Evolutionary conservation across 2,797 vertebrate species (phyloP).

Genomic region (Alfaro cultratus): DNA sequence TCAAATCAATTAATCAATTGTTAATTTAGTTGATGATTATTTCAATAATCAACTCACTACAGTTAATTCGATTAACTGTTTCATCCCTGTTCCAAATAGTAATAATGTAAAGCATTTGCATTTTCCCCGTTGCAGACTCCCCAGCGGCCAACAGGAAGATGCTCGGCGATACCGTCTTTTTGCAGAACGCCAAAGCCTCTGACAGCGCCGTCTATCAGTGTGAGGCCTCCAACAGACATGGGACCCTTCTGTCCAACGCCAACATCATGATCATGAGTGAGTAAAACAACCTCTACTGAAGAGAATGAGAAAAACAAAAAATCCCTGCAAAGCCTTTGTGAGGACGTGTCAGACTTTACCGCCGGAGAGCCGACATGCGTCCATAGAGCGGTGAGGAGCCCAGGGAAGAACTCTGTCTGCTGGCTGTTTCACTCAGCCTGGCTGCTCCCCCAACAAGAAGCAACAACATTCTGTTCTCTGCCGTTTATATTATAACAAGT

Average conservation of each 20-base stretch:
- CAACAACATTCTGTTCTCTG: conserved; percentile 47
- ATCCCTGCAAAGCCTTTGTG: background rate
- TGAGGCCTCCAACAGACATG: conserved; percentile 90
- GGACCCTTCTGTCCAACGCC: conserved; percentile 88
- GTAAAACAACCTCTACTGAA: conserved; percentile 40
- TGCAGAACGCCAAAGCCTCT: conserved; percentile 81
- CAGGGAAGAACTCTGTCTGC: conserved; percentile 44
- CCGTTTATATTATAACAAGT: conserved; percentile 76
- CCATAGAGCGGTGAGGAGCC: conserved; percentile 45
- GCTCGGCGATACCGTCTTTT: conserved; percentile 68
- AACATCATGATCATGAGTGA: conserved; percentile 93
- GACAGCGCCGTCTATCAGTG: conserved; percentile 96
- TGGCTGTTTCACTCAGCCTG: conserved; percentile 37
- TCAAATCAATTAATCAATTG: background rate
- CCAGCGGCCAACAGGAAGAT: conserved; percentile 69
- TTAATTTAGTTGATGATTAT: background rate
- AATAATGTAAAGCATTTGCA: background rate
- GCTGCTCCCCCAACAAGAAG: conserved; percentile 44
- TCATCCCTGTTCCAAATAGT: background rate
- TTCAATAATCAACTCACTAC: background rate
- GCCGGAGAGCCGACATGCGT: conserved; percentile 30
- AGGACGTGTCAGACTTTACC: conserved; percentile 40
- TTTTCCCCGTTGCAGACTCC: conserved; percentile 59
- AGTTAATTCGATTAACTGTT: too few species aligned
- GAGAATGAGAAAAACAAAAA: background rate